Evolutionary conservation across 37 sponge, comb jelly and placozoan genomes (phyloP).

Genomic region (Theonella swinhoei): DNA sequence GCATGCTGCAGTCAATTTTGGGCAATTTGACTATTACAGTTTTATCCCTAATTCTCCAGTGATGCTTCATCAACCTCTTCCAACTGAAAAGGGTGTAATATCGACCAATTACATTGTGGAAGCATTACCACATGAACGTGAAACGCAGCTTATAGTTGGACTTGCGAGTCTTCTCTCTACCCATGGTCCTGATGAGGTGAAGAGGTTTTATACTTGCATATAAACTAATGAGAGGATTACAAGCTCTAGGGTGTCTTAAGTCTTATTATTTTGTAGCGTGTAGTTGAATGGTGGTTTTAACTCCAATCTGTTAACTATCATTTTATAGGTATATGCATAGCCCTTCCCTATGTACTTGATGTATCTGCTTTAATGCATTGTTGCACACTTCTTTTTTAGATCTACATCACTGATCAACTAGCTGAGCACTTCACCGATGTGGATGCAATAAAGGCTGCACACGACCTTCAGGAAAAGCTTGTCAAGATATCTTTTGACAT

Average conservation of each 20-base stretch:
- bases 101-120: slow-evolving; percentile 29
- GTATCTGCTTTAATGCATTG: too few relatives aligned
- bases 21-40: slow-evolving; percentile 63
- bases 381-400: background rate
- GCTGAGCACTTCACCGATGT: background rate
- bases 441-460: background rate
- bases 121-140: slow-evolving; percentile 31
- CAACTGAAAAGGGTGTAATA: slow-evolving; percentile 39
- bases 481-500: background rate
- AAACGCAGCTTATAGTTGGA: background rate
- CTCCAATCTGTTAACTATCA: too few relatives aligned
- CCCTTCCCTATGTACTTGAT: too few relatives aligned
- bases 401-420: background rate
- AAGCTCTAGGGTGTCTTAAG: too few relatives aligned
- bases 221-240: background rate
- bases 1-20: slow-evolving; percentile 82
- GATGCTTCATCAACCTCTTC: slow-evolving; percentile 42
- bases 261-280: too few relatives aligned
- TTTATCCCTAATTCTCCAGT: slow-evolving; percentile 73
- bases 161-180: slow-evolving; percentile 9
- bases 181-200: slow-evolving; percentile 43
- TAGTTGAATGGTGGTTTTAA: too few relatives aligned
- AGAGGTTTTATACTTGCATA: background rate
- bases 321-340: too few relatives aligned
- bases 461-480: background rate